phyloP scores from a whole-genome alignment of 2,797 vertebrate genomes.

The Myotis daubentonii region DNA sequence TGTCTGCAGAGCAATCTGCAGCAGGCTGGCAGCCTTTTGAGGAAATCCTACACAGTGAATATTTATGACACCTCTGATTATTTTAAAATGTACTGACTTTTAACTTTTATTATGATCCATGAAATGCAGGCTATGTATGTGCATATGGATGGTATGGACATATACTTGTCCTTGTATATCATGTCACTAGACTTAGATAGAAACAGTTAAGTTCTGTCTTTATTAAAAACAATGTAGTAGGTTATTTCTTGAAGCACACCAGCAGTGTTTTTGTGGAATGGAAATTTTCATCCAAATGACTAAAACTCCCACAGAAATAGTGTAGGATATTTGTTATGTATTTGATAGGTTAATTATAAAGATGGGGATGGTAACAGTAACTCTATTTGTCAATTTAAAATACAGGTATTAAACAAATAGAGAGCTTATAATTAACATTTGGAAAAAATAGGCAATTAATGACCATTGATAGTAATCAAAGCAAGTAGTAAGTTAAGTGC shows the following conservation, averaged over 20 bases:
- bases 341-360: conserved; percentile 83
- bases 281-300: conserved; percentile 80
- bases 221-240: conserved; percentile 26
- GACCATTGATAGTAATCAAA: conserved; percentile 44
- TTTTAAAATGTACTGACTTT: conserved; percentile 68
- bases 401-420: conserved; percentile 65
- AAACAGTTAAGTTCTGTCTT: conserved; percentile 51
- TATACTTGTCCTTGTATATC: conserved; percentile 17
- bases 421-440: conserved; percentile 10
- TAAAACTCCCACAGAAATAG: conserved; percentile 80
- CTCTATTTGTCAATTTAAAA: conserved; percentile 73
- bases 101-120: conserved; percentile 62
- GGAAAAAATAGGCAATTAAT: conserved; percentile 57
- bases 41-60: conserved; percentile 60
- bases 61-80: conserved; percentile 68
- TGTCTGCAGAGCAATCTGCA: conserved; percentile 75
- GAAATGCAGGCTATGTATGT: neutral
- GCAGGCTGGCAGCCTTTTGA: conserved; percentile 67
- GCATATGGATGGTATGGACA: neutral
- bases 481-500: conserved; percentile 20
- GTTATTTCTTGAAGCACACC: conserved; percentile 64
- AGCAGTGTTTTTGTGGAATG: conserved; percentile 59
- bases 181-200: conserved; percentile 9
- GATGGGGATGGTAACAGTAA: conserved; percentile 67
- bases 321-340: conserved; percentile 80